Evolutionary conservation across 2,113 vertebrate genomes (phyloP), one percentile per base, ranked within the genome.

Genomic region (Macrotis lagotis): DNA sequence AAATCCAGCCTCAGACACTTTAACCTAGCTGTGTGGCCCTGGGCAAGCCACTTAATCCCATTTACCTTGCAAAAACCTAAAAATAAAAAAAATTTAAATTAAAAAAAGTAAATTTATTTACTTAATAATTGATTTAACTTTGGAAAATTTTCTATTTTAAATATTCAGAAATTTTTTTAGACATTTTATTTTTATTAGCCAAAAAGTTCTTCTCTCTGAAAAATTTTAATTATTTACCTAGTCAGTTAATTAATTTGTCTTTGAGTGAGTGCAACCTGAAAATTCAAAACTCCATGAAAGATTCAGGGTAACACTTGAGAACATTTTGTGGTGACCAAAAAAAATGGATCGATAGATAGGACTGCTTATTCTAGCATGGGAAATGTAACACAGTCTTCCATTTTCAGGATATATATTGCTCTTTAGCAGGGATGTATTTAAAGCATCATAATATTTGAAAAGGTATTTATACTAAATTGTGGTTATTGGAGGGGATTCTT

Each of bases 51-150:
- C n/a, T n/a, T n/a, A n/a, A n/a, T n/a, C n/a, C n/a, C n/a, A n/a
- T n/a, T n/a, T n/a, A n/a, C n/a, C n/a, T n/a, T n/a, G n/a, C n/a
- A n/a, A n/a, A n/a, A n/a, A n/a, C n/a, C n/a, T n/a, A n/a, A n/a
- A n/a, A n/a, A n/a, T n/a, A n/a, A n/a, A n/a, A n/a, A n/a, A n/a
- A n/a, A n/a, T n/a, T n/a, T n/a, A n/a, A n/a, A n/a, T n/a, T n/a
- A n/a, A n/a, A n/a, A n/a, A n/a, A n/a, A n/a, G n/a, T n/a, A n/a
- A n/a, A n/a, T n/a, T n/a, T n/a, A n/a, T n/a, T n/a, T n/a, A n/a
- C n/a, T n/a, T n/a, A n/a, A n/a, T n/a, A 93, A 44, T 47, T 11
- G 10, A 93, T 90, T 91, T 97, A 53, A 95, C 90, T 96, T 95
- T 95, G 49, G 51, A 5, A 92, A n/a, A 31, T 5, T 7, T 31